These are phyloP conservation scores for Aphidius colemani DNA, from an alignment of 2,888 invertebrate genomes.

Conservation along the genomic window DNA sequence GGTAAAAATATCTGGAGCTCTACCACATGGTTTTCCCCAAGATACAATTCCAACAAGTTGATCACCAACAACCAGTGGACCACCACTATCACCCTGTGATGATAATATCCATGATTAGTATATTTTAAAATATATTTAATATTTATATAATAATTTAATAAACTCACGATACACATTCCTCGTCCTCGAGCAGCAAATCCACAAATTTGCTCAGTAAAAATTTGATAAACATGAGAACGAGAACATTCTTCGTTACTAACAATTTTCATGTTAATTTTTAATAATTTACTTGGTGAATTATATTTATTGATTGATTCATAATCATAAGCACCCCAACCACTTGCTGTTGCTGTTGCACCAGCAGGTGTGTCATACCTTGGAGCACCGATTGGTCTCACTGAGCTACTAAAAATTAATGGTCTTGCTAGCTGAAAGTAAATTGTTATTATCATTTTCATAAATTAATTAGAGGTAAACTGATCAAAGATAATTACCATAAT, in stretches of 20 bases:
- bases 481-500: neutral
- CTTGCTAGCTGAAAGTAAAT: neutral
- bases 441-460: too few relatives aligned
- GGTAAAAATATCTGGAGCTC: too few relatives aligned
- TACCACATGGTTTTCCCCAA: too few relatives aligned
- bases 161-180: constrained; percentile 7
- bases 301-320: neutral
- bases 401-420: neutral
- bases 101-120: too few relatives aligned
- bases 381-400: neutral
- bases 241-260: neutral
- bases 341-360: neutral
- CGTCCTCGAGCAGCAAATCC: neutral
- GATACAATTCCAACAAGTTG: too few relatives aligned
- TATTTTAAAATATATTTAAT: too few relatives aligned
- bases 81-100: too few relatives aligned
- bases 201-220: constrained; percentile 1
- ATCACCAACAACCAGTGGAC: too few relatives aligned
- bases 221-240: neutral
- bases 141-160: too few relatives aligned
- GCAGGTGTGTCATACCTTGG: neutral
- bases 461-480: neutral
- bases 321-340: neutral
- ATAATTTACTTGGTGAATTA: neutral
- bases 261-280: neutral